phyloP scores from a whole-genome alignment of 2,888 invertebrate species.

The Dasysyrphus tricinctus region DNA sequence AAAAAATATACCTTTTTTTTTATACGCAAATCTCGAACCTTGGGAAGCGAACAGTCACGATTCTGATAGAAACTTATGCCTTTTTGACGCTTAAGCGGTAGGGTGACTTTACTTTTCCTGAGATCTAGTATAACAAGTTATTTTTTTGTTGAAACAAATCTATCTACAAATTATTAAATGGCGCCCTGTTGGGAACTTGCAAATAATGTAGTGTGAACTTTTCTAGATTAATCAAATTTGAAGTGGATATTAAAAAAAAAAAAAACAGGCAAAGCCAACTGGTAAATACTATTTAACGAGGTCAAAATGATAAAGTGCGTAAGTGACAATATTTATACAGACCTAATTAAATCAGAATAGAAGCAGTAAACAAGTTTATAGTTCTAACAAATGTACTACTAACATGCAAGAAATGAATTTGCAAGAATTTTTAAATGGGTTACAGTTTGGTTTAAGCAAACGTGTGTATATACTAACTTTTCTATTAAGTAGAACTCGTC shows the following conservation, averaged over 20 bases:
- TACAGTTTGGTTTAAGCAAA: background rate
- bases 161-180: background rate
- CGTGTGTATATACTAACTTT: background rate
- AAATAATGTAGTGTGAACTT: conserved; percentile 40
- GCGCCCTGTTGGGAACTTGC: conserved; percentile 1
- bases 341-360: conserved; percentile 8
- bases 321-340: conserved; percentile 56
- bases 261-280: conserved; percentile 15
- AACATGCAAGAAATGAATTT: conserved; percentile 18
- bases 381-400: background rate
- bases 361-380: background rate
- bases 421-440: background rate
- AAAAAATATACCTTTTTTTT: background rate
- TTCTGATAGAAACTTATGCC: conserved; percentile 38
- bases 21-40: conserved; percentile 40
- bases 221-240: conserved; percentile 47
- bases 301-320: conserved; percentile 59
- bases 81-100: conserved; percentile 10
- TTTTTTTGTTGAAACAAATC: too few species aligned
- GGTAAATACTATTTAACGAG: conserved; percentile 57
- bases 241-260: conserved; percentile 32
- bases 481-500: background rate
- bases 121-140: too few species aligned
- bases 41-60: conserved; percentile 41
- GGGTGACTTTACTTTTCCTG: too few species aligned